phyloP scores from a whole-genome alignment of 2,113 vertebrate genomes.

The Lasiurus borealis region DNA sequence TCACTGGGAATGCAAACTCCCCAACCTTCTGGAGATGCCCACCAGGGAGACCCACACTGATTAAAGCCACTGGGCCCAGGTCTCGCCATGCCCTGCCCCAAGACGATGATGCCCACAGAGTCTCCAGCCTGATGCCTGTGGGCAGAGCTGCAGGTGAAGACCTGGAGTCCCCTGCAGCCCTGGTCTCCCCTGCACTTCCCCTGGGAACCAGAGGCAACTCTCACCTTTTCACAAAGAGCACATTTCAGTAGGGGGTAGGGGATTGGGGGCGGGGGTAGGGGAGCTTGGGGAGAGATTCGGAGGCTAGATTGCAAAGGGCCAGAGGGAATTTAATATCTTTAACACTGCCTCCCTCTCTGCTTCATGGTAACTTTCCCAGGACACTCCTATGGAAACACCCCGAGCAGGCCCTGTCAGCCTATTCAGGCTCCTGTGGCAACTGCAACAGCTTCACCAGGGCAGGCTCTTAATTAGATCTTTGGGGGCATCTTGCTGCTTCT shows the following conservation, averaged over 20 bases:
- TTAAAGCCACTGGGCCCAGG: background rate
- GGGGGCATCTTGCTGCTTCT: accelerated
- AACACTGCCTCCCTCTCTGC: background rate
- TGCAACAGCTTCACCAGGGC: accelerated
- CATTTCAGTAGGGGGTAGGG: accelerated
- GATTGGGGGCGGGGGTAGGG: background rate
- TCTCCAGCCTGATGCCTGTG: background rate
- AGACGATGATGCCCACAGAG: too few species aligned
- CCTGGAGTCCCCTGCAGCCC: too few species aligned
- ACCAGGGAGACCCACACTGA: background rate
- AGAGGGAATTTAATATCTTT: background rate
- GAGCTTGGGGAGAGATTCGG: background rate
- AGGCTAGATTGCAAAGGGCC: background rate
- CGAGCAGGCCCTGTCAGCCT: background rate
- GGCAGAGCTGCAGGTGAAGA: background rate
- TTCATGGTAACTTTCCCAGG: slow-evolving; percentile 10
- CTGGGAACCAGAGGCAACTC: background rate
- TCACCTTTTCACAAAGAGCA: background rate
- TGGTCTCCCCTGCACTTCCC: background rate
- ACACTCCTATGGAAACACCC: background rate
- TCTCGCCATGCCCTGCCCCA: accelerated
- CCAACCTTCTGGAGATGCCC: background rate
- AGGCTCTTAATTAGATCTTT: accelerated
- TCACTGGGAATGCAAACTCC: background rate
- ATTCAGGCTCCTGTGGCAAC: background rate